Base-by-base conservation (phyloP, 2,113 vertebrate species). In the Elanus axillaris region DNA sequence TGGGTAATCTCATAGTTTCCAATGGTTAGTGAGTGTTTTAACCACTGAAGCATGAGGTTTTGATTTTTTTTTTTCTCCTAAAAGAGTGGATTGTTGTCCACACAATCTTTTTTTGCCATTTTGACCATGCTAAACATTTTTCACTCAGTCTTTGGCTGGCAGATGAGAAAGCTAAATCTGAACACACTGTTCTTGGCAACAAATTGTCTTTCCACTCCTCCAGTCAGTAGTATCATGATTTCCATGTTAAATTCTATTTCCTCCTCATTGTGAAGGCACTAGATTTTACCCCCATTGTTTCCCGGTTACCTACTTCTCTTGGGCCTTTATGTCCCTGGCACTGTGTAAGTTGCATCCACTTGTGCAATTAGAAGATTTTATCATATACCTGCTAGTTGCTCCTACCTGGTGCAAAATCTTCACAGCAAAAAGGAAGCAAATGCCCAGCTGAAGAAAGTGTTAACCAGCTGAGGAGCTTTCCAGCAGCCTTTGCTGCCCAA, bases 1-100 rank as follows among this genome's bases (percentile, higher is more conserved):
- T 97, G 93, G 74, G 93, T 64, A 96, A 94, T 90, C 78, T 96
- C 96, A 96, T 96, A 95, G 78, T 97, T 96, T 96, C 96, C 96
- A 90, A 25, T 92, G 92, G 90, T 77, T 84, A 63, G 75, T 67
- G 82, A 93, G 47, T 81, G 72, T 81, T 94, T 94, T 36, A 92
- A 97, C 95, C 96, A 73, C 96, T 74, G 48, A 84, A 84, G 82
- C 92, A 95, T 93, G 90, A 96, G 95, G 95, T 84, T 96, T 95
- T 92, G 62, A 92, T 92, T 56, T 89, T 86, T 45, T 52, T 52
- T 67, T 77, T 85, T 56, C 42, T 92, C 48, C 63, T 86, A 67
- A 80, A 92, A 71, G 64, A 95, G 66, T 36, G 19, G 62, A 88
- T 95, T 95, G 91, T 90, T 95, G 90, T 93, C 92, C 90, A 62